phyloP scores from a whole-genome alignment of 2,113 vertebrate species.

The Albula goreensis region DNA sequence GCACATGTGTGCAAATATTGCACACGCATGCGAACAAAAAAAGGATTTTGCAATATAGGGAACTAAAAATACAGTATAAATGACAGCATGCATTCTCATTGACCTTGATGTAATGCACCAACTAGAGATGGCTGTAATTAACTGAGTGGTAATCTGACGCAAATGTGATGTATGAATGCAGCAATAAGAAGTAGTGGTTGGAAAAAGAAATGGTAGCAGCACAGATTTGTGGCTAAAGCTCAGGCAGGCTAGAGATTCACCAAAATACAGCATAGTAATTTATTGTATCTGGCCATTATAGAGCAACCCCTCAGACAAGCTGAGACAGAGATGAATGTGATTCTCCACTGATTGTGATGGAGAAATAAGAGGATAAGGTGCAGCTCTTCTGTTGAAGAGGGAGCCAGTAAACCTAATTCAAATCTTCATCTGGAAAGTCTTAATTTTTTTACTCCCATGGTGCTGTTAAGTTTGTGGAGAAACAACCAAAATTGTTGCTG shows the following conservation, averaged over 20 bases:
- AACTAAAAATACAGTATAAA: neutral
- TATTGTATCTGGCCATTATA: constrained; percentile 55
- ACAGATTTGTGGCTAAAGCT: constrained; percentile 65
- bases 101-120: constrained; percentile 44
- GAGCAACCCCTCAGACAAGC: neutral
- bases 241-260: constrained; percentile 66
- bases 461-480: neutral
- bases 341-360: neutral
- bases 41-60: neutral
- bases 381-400: neutral
- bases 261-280: constrained; percentile 64
- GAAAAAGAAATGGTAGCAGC: constrained; percentile 66
- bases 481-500: neutral
- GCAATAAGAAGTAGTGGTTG: constrained; percentile 63
- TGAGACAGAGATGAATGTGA: neutral
- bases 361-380: neutral
- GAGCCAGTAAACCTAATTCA: neutral
- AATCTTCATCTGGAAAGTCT: constrained; percentile 9
- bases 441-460: neutral
- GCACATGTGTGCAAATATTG: constrained; percentile 18
- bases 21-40: neutral
- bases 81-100: constrained; percentile 50
- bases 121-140: constrained; percentile 56
- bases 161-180: constrained; percentile 66
- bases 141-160: constrained; percentile 64